Percentiles rank a stretch among this genome's conserved stretches.
Conservation (phyloP, 2,113 vertebrate genomes). For the Pluvianellus socialis region DNA sequence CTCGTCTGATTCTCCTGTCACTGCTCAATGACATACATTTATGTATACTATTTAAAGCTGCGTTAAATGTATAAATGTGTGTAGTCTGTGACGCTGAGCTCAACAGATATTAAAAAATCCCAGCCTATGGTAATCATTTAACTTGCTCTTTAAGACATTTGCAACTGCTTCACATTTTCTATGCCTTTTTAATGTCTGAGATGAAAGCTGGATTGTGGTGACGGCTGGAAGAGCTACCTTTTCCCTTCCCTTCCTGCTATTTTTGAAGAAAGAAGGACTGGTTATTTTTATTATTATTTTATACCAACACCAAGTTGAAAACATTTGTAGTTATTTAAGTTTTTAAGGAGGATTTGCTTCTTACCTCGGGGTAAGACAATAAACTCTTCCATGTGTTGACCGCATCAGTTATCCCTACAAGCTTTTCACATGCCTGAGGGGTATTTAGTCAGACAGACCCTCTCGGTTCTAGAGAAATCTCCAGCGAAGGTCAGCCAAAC, state of each 20-base stretch:
- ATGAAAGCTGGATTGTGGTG: not conserved
- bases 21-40: not conserved
- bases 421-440: not conserved
- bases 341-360: constrained; percentile 22
- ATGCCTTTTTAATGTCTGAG: not conserved
- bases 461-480: not conserved
- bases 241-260: not conserved
- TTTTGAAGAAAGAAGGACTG: not conserved
- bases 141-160: constrained; percentile 12
- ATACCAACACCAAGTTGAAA: constrained; percentile 20
- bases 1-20: not conserved
- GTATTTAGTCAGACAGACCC: not conserved
- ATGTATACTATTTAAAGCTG: constrained; percentile 25
- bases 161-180: constrained; percentile 18
- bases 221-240: not conserved
- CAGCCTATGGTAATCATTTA: not conserved
- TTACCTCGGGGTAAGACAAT: constrained; percentile 35
- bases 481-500: not conserved
- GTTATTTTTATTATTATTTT: constrained; percentile 42
- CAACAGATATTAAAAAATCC: constrained; percentile 39
- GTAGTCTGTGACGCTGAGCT: not conserved
- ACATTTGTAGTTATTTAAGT: constrained; percentile 58
- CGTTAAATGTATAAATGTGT: not conserved
- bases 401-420: not conserved
- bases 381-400: constrained; percentile 35